Conservation (phyloP, 2,888 invertebrate species). For the Euphydryas editha region DNA sequence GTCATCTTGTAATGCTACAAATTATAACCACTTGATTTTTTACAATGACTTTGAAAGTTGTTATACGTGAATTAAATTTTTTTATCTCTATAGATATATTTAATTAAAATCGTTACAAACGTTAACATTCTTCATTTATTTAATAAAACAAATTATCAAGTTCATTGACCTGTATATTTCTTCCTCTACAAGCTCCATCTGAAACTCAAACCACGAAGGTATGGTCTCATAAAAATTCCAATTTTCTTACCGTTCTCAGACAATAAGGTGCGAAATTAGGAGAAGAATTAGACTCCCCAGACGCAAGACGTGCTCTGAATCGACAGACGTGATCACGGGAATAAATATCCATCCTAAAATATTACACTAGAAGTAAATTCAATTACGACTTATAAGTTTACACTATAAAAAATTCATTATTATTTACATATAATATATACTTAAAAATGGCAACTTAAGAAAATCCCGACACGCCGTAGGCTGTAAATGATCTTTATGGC, state of each 20-base stretch:
- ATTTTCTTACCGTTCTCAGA: constrained; percentile 71
- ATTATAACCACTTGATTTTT: no score
- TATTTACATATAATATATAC: neutral
- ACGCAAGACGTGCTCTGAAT: constrained; percentile 70
- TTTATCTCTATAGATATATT: no score
- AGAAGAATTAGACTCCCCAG: constrained; percentile 78
- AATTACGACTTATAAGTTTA: constrained; percentile 26
- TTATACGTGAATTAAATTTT: no score
- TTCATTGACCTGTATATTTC: constrained; percentile 29
- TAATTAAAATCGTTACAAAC: neutral
- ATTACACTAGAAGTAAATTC: constrained; percentile 24
- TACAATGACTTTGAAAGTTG: no score
- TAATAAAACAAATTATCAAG: constrained; percentile 17
- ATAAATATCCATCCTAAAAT: constrained; percentile 42
- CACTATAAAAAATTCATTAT: neutral
- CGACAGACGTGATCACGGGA: constrained; percentile 51
- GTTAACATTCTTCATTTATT: constrained; percentile 3
- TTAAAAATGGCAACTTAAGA: no score
- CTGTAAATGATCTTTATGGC: no score
- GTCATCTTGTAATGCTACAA: no score
- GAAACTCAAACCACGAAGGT: constrained; percentile 45
- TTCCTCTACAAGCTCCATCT: constrained; percentile 37
- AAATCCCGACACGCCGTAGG: no score
- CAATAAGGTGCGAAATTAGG: constrained; percentile 83
- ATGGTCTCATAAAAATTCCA: constrained; percentile 66